These are phyloP conservation scores for Tetranychus piercei DNA, from an alignment of 2,888 invertebrate genomes.

Conservation along the genomic window DNA sequence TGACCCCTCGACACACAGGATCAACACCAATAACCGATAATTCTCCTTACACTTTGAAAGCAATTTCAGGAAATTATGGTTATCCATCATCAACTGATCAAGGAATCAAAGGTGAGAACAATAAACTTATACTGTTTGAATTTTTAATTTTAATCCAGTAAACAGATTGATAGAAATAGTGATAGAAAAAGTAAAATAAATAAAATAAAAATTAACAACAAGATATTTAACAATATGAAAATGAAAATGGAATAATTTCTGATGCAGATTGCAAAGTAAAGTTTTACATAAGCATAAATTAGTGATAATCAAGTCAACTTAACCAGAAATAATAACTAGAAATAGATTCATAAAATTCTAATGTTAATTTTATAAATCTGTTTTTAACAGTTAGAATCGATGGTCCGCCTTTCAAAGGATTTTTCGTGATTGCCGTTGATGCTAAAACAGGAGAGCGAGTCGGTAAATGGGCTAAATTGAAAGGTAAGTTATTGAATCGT, in stretches of 20 bases:
- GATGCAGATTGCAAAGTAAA: no score
- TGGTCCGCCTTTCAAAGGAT: constrained; percentile 26
- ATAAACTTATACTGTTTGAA: neutral
- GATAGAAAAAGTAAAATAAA: neutral
- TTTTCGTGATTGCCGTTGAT: constrained; percentile 27
- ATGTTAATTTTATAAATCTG: neutral
- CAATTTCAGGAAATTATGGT: constrained; percentile 9
- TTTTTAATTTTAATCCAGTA: neutral
- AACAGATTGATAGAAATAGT: neutral
- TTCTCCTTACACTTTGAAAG: constrained; percentile 16
- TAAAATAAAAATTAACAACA: no score
- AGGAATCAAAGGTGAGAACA: constrained; percentile 17
- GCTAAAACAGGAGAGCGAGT: constrained; percentile 25
- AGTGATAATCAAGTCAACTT: no score
- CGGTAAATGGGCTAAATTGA: constrained; percentile 25
- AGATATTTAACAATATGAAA: no score
- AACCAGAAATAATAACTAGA: no score
- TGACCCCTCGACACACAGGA: constrained; percentile 25
- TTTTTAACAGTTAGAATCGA: constrained; percentile 23
- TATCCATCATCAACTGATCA: constrained; percentile 5
- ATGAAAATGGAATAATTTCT: no score
- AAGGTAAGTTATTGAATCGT: constrained; percentile 18
- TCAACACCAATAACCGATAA: constrained; percentile 20
- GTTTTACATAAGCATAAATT: no score
- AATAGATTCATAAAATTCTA: no score